phyloP scores from a whole-genome alignment of 2,888 invertebrate genomes.

The Polydrusus pterygomalis region DNA sequence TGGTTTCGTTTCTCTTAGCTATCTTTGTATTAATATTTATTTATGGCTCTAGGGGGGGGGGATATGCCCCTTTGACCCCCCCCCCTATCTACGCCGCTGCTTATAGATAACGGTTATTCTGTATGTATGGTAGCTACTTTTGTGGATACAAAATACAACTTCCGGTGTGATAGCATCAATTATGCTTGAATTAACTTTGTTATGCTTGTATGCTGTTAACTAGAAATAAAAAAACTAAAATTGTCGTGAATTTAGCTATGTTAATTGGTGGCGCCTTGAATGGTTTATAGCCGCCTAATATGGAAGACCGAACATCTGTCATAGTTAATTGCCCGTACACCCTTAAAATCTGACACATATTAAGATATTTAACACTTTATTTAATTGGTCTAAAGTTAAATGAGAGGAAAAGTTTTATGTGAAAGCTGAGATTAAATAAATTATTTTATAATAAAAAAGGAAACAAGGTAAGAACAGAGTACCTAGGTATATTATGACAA shows the following conservation, averaged over 20 bases:
- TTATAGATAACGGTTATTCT: too few species aligned
- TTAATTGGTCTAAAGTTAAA: background rate
- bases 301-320: constrained; percentile 17
- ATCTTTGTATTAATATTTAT: too few species aligned
- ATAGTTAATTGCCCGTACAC: constrained; percentile 18
- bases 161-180: background rate
- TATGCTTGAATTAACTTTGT: constrained; percentile 19
- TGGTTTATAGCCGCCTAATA: constrained; percentile 17
- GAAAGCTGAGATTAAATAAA: background rate
- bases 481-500: too few species aligned
- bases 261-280: constrained; percentile 32
- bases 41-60: too few species aligned
- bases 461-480: too few species aligned
- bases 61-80: too few species aligned
- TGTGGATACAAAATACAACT: too few species aligned
- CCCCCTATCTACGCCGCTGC: too few species aligned
- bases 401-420: background rate
- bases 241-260: constrained; percentile 9
- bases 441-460: background rate
- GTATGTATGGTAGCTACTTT: too few species aligned
- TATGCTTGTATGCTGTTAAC: background rate
- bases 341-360: constrained; percentile 34
- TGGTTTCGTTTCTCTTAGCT: too few species aligned
- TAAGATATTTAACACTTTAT: constrained; percentile 24
- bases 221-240: background rate